These are phyloP conservation scores for Thera britannica DNA, from an alignment of 2,888 invertebrate species.

Conservation along the genomic window DNA sequence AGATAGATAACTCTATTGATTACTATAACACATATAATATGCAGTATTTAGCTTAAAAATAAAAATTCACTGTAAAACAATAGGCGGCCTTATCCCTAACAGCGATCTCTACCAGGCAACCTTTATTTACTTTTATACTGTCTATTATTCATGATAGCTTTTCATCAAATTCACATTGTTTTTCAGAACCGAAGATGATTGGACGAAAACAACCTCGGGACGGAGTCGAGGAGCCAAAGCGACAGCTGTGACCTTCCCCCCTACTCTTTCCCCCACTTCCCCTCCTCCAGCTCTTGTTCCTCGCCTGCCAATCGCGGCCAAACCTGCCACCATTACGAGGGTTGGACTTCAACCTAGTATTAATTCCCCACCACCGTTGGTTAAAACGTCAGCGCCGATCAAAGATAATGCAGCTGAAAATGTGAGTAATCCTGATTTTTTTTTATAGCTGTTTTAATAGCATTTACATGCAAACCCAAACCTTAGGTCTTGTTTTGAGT, in stretches of 20 bases:
- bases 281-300: constrained; percentile 29
- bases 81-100: too few species aligned
- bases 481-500: too few species aligned
- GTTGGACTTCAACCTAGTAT: constrained; percentile 4
- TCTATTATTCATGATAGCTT: too few species aligned
- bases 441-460: too few species aligned
- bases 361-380: constrained; percentile 21
- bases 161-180: constrained; percentile 10
- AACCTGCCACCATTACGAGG: constrained; percentile 5
- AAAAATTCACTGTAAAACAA: too few species aligned
- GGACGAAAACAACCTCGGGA: constrained; percentile 59
- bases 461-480: too few species aligned
- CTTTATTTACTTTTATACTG: too few species aligned
- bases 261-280: constrained; percentile 40
- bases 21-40: too few species aligned
- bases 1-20: too few species aligned
- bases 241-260: constrained; percentile 40
- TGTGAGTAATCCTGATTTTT: constrained; percentile 5
- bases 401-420: constrained; percentile 6
- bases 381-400: constrained; percentile 7
- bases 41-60: too few species aligned
- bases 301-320: constrained; percentile 18
- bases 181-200: constrained; percentile 74
- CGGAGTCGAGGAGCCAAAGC: constrained; percentile 62
- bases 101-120: too few species aligned